A percentile compares a stretch with the other conserved stretches of the same genome.
These are phyloP conservation scores for Heliopora coerulea DNA, from an alignment of 92 coral and sea anemone species.

Conservation along the genomic window DNA sequence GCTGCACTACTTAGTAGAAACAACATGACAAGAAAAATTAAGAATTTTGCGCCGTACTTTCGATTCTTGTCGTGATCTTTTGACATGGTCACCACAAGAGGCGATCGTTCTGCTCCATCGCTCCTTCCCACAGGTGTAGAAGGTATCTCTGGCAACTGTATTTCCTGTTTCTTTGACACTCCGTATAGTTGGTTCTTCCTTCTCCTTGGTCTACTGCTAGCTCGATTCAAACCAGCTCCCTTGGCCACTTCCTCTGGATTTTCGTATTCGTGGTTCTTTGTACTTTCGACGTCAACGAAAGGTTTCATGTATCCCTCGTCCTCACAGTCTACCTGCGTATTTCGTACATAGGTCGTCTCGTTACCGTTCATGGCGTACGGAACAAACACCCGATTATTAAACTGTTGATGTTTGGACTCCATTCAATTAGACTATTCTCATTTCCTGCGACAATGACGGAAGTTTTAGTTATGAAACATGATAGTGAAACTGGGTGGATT, in stretches of 20 bases:
- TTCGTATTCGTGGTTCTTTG: conserved; percentile 34
- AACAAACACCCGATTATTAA: conserved; percentile 14
- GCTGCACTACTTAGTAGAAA: conserved; percentile 13
- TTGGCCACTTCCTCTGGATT: conserved; percentile 32
- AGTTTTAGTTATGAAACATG: too few relatives aligned
- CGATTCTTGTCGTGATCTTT: not conserved
- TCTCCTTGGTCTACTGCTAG: conserved; percentile 26
- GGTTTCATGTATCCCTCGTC: conserved; percentile 38
- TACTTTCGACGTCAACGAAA: conserved; percentile 1
- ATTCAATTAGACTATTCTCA: too few relatives aligned
- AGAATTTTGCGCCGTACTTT: not conserved
- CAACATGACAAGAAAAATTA: conserved; percentile 8
- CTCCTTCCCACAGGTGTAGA: conserved; percentile 15
- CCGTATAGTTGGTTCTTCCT: conserved; percentile 32
- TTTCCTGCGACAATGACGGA: too few relatives aligned
- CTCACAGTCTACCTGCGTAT: conserved; percentile 7
- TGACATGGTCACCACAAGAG: conserved; percentile 1
- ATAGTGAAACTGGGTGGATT: too few relatives aligned
- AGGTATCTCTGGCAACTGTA: conserved; percentile 21
- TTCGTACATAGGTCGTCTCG: conserved; percentile 9
- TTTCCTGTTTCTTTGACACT: conserved; percentile 10
- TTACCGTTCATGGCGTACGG: conserved; percentile 14
- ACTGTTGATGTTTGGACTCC: conserved; percentile 26
- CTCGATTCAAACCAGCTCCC: conserved; percentile 31
- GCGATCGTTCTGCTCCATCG: conserved; percentile 7